Base-by-base conservation (phyloP, 2,888 invertebrate genomes). In the Harpalus rufipes region DNA sequence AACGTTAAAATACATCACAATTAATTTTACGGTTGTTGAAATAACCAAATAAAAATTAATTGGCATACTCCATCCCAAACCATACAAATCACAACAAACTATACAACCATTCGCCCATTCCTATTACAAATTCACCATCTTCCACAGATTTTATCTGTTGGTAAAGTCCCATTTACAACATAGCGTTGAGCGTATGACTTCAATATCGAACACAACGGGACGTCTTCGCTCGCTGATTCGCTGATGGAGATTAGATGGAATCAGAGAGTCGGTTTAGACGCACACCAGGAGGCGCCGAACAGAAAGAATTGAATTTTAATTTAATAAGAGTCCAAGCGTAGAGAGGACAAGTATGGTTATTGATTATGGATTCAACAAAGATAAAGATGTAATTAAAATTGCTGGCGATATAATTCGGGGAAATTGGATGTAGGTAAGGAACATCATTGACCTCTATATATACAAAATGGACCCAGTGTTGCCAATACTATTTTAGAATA, bases 271-370 rank as follows among this genome's bases (percentile, higher is more conserved):
- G 68, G 68, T 68, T 68, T 68, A 68, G 68, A 68, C 14, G 1
- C 68, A n/a, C 68, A 8, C 32, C 68, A 25, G 32, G 68, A 12
- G 68, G 68, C 10, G n/a, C 1, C 5, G 68, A 68, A 68, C 68
- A 5, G 14, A 76, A 76, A 51, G 76, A 76, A 76, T 76, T 76
- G 76, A 76, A 76, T 76, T 76, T 76, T 76, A 76, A 76, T 76
- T 76, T 76, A 76, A 76, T 76, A 76, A 76, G 32, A 14, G 68
- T 32, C 41, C 39, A 39, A 39, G 68, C 32, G 68, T 7, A 5
- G 39, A 41, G 32, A 68, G 39, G 68, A 68, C 41, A 41, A 12
- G 12, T 14, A 39, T 68, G 32, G 68, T 68, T 68, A 68, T 68
- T 68, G 68, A 68, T 68, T 68, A 68, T 63, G 68, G 14, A 59